These are phyloP conservation scores for Agelaius tricolor DNA, from an alignment of 2,113 vertebrate species.

Conservation along the genomic window DNA sequence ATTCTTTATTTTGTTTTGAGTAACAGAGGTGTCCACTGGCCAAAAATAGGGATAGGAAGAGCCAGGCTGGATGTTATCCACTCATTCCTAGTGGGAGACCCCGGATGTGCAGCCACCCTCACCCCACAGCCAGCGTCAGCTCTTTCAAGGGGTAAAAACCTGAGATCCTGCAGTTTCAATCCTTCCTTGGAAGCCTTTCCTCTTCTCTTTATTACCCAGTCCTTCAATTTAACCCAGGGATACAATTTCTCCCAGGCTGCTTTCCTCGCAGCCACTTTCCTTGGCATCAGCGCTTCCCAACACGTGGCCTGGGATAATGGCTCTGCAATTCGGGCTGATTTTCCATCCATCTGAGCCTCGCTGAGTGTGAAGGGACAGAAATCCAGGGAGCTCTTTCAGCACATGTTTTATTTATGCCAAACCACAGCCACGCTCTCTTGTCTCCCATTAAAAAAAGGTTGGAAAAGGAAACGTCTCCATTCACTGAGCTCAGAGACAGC, in stretches of 20 bases:
- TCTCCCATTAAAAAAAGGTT: accelerated
- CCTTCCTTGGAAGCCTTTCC: not conserved
- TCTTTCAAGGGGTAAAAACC: not conserved
- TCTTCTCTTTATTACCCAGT: not conserved
- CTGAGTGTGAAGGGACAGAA: not conserved
- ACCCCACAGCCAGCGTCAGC: not conserved
- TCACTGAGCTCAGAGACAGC: not conserved
- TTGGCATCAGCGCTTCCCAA: not conserved
- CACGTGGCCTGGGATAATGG: accelerated
- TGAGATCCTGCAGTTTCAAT: not conserved
- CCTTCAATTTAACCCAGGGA: not conserved
- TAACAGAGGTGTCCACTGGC: not conserved
- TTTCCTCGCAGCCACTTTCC: not conserved
- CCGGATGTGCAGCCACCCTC: not conserved
- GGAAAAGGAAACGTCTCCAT: not conserved
- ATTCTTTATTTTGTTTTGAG: not conserved
- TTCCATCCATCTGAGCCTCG: not conserved
- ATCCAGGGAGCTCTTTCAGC: not conserved
- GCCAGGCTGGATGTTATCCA: not conserved
- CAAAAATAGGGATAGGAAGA: not conserved
- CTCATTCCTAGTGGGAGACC: not conserved
- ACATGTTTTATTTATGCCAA: not conserved
- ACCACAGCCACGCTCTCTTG: not conserved
- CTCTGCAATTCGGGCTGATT: not conserved
- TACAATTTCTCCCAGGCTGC: not conserved